Evolutionary conservation across 1,140 invertebrate genomes (phyloP).

Genomic region (Diachasmimorpha longicaudata): DNA sequence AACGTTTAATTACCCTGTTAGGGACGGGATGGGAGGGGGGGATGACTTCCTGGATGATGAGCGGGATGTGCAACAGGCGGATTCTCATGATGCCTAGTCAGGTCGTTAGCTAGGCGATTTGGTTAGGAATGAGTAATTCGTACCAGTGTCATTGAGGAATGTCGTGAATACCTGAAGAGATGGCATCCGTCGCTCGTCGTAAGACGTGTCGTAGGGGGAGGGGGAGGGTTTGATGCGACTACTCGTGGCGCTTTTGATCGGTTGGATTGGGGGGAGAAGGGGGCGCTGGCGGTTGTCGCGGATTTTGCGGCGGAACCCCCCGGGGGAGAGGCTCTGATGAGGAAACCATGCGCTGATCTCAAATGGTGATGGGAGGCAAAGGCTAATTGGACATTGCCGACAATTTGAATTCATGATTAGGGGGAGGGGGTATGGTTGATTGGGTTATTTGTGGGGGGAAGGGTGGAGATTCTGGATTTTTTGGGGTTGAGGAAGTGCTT

Average conservation of each 20-base stretch:
- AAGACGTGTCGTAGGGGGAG: background rate
- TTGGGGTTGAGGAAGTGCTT: too few relatives aligned
- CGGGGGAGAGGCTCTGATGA: too few relatives aligned
- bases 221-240: too few relatives aligned
- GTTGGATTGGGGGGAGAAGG: background rate
- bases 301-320: too few relatives aligned
- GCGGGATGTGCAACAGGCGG: background rate
- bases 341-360: too few relatives aligned
- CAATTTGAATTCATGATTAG: too few relatives aligned
- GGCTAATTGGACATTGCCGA: too few relatives aligned
- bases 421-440: background rate
- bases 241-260: background rate
- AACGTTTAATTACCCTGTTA: background rate
- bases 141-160: background rate
- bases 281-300: background rate
- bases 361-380: too few relatives aligned
- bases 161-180: background rate
- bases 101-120: background rate
- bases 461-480: too few relatives aligned
- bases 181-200: background rate
- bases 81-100: background rate
- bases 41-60: constrained; percentile 5
- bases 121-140: background rate
- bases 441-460: background rate
- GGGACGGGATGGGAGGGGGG: too few relatives aligned